Evolutionary conservation across 2,113 vertebrate species (phyloP), one percentile per base, ranked within the genome.

Genomic region (Saguinus midas): DNA sequence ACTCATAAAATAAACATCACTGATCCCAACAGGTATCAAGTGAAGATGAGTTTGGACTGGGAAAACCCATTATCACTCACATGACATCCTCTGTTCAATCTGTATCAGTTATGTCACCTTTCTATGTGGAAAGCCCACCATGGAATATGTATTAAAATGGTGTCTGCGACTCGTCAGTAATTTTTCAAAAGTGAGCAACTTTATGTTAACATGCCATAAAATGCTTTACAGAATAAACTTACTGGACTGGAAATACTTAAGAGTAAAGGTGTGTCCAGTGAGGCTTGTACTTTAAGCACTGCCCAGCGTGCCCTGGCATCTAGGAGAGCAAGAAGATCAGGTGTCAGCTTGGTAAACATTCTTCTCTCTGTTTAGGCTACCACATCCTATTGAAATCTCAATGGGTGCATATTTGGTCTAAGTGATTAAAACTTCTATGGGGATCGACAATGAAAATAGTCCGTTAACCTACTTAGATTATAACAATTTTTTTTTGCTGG

Each of bases 161-260:
- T n/a, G 1, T 55, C 32, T 17, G 11, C 57, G 27, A 68, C 68
- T 27, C 61, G 23, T 8, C 40, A 52, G 27, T 88, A 23, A 48
- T 89, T 91, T 93, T 45, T 92, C 64, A 89, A 80, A 35, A 11
- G 40, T 79, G 82, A 64, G 57, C 70, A 91, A 43, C 78, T 97
- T 94, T 13, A 50, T 78, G 32, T 96, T 68, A 50, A 48, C 18
- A 17, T 80, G 58, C 75, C 58, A n/a, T 75, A 72, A 92, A 78
- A 92, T 55, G 4, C 66, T 89, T 80, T 43, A 10, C 35, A n/a
- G 35, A 37, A 83, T 85, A 80, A 94, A n/a, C 43, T 23, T 75
- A 9, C 12, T 70, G 35, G 43, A 43, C 57, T 29, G 2, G 55
- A 79, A 88, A 70, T 80, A 85, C 32, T 29, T 84, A 4, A 64